phyloP scores from a whole-genome alignment of 2,797 vertebrate species.

The Silurus lanzhouensis region DNA sequence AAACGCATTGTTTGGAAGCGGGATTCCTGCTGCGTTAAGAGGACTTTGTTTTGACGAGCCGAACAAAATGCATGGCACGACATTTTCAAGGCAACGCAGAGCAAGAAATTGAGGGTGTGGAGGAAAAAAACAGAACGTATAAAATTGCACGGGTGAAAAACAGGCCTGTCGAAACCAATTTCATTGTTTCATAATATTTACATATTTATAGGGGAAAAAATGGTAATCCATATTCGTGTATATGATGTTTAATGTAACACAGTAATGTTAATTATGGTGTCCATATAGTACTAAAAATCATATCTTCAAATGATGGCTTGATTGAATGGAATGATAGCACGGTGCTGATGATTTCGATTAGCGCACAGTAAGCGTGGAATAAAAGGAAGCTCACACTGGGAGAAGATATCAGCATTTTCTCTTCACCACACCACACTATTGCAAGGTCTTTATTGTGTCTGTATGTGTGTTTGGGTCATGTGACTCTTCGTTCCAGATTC shows the following conservation, averaged over 20 bases:
- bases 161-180: background rate
- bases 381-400: too few species aligned
- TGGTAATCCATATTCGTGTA: too few species aligned
- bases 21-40: conserved; percentile 23
- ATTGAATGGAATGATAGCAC: too few species aligned
- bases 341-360: too few species aligned
- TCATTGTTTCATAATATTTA: conserved; percentile 21
- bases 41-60: conserved; percentile 33
- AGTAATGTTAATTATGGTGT: background rate
- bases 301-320: too few species aligned
- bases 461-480: too few species aligned
- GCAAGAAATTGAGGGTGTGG: conserved; percentile 11
- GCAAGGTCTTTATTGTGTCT: too few species aligned
- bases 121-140: background rate
- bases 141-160: conserved; percentile 3
- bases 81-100: conserved; percentile 28
- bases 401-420: too few species aligned
- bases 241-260: background rate
- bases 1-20: conserved; percentile 25
- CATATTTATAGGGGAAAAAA: background rate
- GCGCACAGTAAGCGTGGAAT: too few species aligned
- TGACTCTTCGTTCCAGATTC: too few species aligned
- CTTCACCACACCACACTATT: too few species aligned
- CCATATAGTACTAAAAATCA: too few species aligned
- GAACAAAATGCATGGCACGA: conserved; percentile 30